A percentile compares a stretch with the other conserved stretches of the same genome.
Conservation (phyloP, 2,888 invertebrate species). For the Catocala nupta region DNA sequence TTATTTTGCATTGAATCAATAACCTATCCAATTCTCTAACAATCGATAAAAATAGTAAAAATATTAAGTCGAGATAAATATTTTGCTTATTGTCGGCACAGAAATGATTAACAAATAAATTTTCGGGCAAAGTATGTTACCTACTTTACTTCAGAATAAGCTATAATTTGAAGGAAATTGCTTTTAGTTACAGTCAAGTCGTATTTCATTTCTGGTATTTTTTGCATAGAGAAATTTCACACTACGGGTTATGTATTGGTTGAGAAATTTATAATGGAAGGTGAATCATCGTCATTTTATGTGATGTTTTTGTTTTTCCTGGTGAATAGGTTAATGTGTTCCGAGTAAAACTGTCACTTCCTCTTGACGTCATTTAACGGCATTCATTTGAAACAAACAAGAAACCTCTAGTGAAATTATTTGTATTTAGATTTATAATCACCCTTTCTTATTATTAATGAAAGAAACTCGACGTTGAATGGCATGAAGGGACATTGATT, state of each 20-base stretch:
- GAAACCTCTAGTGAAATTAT: background rate
- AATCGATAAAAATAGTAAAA: background rate
- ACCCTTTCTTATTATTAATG: background rate
- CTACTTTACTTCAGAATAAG: constrained; percentile 18
- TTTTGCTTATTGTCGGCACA: constrained; percentile 24
- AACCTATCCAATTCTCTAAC: too few species aligned
- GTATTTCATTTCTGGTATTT: background rate
- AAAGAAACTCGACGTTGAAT: background rate
- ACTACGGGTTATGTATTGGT: constrained; percentile 3
- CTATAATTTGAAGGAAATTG: constrained; percentile 33
- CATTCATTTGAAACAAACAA: constrained; percentile 3
- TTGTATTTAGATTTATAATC: background rate
- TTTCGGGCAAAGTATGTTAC: constrained; percentile 32
- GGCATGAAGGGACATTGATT: background rate
- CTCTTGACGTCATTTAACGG: constrained; percentile 22
- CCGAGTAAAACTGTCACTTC: constrained; percentile 44
- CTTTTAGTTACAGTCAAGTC: constrained; percentile 7
- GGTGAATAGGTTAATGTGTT: constrained; percentile 26
- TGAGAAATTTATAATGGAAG: background rate
- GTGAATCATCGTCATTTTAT: constrained; percentile 40
- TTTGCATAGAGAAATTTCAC: constrained; percentile 16
- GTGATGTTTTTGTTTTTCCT: constrained; percentile 31
- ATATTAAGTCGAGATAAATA: background rate
- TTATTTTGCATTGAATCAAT: constrained; percentile 1
- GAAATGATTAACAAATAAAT: constrained; percentile 31